A percentile compares a stretch with the other conserved stretches of the same genome.
phyloP scores from a whole-genome alignment of 1,140 invertebrate genomes.

The Dolichoris vasculosae region DNA sequence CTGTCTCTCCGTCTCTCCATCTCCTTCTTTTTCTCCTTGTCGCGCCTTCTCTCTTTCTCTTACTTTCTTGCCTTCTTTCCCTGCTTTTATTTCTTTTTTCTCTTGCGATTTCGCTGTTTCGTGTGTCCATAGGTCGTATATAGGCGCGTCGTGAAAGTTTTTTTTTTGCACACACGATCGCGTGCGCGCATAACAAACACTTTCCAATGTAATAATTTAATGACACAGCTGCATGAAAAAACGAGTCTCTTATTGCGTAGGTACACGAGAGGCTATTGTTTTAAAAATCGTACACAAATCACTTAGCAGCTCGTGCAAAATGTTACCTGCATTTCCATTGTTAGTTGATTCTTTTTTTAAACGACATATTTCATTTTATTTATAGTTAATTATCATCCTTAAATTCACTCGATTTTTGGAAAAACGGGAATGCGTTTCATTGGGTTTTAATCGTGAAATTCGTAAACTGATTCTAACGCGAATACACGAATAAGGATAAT shows the following conservation, averaged over 20 bases:
- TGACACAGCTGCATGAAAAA: background rate
- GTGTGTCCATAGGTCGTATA: background rate
- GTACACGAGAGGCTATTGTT: background rate
- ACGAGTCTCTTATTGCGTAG: background rate
- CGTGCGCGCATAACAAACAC: constrained; percentile 22
- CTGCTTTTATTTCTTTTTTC: background rate
- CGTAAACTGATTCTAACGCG: no score
- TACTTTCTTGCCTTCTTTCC: background rate
- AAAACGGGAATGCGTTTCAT: no score
- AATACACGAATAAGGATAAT: no score
- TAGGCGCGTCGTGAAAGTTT: constrained; percentile 1
- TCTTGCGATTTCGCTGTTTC: background rate
- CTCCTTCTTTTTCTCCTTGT: no score
- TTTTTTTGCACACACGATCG: background rate
- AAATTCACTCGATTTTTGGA: background rate
- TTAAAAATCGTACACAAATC: background rate
- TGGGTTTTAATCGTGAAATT: no score
- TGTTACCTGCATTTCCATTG: background rate
- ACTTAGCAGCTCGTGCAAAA: background rate
- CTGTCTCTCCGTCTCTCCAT: background rate
- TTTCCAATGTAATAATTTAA: constrained; percentile 43
- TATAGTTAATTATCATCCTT: background rate
- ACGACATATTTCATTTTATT: background rate
- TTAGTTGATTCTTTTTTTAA: background rate
- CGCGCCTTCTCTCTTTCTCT: no score